Evolutionary conservation across 2,797 vertebrate species (phyloP).

Genomic region (Choloepus didactylus): DNA sequence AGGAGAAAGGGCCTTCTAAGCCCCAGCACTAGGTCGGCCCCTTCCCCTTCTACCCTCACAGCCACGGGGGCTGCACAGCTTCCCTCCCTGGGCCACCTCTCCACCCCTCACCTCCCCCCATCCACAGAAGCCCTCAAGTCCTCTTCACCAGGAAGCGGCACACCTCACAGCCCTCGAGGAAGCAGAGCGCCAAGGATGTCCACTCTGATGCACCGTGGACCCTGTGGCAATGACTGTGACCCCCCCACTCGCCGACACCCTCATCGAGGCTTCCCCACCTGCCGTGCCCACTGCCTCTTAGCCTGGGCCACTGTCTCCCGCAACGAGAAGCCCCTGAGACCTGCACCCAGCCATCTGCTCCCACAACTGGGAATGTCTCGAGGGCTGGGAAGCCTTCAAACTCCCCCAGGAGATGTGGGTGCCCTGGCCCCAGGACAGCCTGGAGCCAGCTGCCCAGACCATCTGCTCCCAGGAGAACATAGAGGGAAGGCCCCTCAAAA

Average conservation of each 20-base stretch:
- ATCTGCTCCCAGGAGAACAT: slow-evolving; percentile 62
- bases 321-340: background rate
- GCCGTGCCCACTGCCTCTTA: background rate
- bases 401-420: slow-evolving; percentile 44
- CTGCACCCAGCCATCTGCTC: slow-evolving; percentile 54
- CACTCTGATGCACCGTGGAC: slow-evolving; percentile 77
- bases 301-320: slow-evolving; percentile 58
- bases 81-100: background rate
- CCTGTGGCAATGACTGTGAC: slow-evolving; percentile 75
- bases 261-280: background rate
- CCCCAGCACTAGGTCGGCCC: background rate
- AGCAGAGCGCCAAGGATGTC: slow-evolving; percentile 51
- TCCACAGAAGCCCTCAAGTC: slow-evolving; percentile 65
- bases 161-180: background rate
- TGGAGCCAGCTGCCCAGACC: slow-evolving; percentile 44
- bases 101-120: background rate
- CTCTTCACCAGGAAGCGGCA: slow-evolving; percentile 5
- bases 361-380: slow-evolving; percentile 27
- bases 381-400: slow-evolving; percentile 51
- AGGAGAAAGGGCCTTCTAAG: background rate
- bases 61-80: background rate
- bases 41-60: background rate
- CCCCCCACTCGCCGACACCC: slow-evolving; percentile 29
- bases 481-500: background rate
- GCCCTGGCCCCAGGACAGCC: slow-evolving; percentile 35